A percentile compares a stretch with the other conserved stretches of the same genome.
phyloP scores from a whole-genome alignment of 2,797 vertebrate genomes.

The Eulemur mongoz region DNA sequence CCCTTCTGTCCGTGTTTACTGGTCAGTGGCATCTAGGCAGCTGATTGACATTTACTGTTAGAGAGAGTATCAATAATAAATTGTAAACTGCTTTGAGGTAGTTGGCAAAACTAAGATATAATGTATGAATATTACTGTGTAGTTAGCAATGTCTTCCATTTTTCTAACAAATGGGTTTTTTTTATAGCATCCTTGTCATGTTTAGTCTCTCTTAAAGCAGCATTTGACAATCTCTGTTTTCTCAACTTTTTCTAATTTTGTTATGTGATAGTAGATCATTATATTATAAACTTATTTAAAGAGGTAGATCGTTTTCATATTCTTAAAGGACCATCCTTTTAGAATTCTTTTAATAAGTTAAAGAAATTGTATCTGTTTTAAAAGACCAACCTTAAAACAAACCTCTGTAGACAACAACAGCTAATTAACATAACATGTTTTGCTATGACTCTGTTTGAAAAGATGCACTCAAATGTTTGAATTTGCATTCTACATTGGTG shows the following conservation, averaged over 20 bases:
- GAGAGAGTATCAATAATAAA: conserved; percentile 26
- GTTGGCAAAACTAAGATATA: conserved; percentile 16
- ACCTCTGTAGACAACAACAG: not conserved
- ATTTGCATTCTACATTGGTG: not conserved
- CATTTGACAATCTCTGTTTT: conserved; percentile 30
- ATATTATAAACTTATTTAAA: not conserved
- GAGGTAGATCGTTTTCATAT: not conserved
- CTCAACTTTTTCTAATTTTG: not conserved
- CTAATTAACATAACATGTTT: not conserved
- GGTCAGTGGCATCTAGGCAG: not conserved
- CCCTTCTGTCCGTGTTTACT: conserved; percentile 45
- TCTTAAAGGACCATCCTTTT: not conserved
- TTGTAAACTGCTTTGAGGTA: conserved; percentile 12
- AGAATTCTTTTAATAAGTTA: conserved; percentile 32
- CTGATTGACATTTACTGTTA: conserved; percentile 2
- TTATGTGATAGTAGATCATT: not conserved
- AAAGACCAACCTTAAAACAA: conserved; percentile 6
- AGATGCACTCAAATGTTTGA: not conserved
- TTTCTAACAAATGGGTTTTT: conserved; percentile 39
- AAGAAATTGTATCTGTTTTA: conserved; percentile 14
- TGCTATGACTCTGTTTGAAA: conserved; percentile 17
- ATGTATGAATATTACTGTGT: not conserved
- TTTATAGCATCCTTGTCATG: not conserved
- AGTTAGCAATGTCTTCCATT: not conserved
- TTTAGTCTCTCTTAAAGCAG: conserved; percentile 30